A percentile compares a stretch with the other conserved stretches of the same genome.
These are phyloP conservation scores for Tanaodytes sp. DNA, from an alignment of 2,888 invertebrate genomes.

Conservation along the genomic window DNA sequence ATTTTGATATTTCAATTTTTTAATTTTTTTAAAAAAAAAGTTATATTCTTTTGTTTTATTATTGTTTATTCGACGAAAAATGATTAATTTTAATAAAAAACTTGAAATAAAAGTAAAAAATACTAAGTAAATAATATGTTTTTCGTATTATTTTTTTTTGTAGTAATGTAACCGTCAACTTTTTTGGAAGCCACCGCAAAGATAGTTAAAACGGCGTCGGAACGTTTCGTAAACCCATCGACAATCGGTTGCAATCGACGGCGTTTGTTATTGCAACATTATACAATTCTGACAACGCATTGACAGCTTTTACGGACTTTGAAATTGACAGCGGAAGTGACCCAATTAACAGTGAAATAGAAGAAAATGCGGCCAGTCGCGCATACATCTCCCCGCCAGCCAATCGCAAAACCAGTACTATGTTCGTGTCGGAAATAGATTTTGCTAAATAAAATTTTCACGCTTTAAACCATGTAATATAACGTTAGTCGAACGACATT, in stretches of 20 bases:
- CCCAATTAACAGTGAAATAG: constrained; percentile 68
- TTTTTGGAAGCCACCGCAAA: too few species aligned
- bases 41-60: too few species aligned
- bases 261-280: constrained; percentile 8
- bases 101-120: too few species aligned
- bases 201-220: too few species aligned
- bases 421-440: constrained; percentile 70
- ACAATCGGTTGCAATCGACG: neutral
- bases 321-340: constrained; percentile 67
- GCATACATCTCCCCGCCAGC: constrained; percentile 62
- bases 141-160: neutral
- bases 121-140: too few species aligned
- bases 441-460: constrained; percentile 60
- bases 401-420: constrained; percentile 65
- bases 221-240: too few species aligned
- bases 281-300: too few species aligned
- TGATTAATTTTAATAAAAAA: too few species aligned
- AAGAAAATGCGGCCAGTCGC: constrained; percentile 70
- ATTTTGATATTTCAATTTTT: too few species aligned
- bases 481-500: neutral
- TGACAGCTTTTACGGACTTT: constrained; percentile 45
- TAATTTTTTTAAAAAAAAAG: too few species aligned
- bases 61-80: too few species aligned
- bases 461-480: constrained; percentile 51
- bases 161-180: neutral